Evolutionary conservation across 2,113 vertebrate genomes (phyloP).

Genomic region (Psittacus erithacus): DNA sequence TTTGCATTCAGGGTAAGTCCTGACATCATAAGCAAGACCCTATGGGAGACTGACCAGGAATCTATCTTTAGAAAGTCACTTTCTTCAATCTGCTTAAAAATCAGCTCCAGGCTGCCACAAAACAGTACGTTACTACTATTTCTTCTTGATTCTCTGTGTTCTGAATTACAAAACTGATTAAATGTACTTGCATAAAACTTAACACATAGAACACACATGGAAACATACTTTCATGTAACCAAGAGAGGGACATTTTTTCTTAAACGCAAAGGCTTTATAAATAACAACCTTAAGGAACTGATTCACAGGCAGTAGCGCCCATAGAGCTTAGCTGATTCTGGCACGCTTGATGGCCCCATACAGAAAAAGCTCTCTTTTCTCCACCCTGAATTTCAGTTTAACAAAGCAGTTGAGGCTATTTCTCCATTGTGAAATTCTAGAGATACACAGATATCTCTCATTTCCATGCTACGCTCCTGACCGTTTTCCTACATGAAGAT

Average conservation of each 20-base stretch:
- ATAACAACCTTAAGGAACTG: not conserved
- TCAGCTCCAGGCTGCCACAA: not conserved
- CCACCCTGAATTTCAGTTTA: not conserved
- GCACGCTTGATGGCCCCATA: not conserved
- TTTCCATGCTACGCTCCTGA: not conserved
- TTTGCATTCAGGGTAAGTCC: not conserved
- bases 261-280: not conserved
- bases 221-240: not conserved
- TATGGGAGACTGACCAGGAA: not conserved
- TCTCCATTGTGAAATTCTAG: not conserved
- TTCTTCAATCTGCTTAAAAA: not conserved
- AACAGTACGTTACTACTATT: not conserved
- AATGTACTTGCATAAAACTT: not conserved
- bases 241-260: not conserved
- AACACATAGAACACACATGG: not conserved
- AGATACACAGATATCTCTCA: not conserved
- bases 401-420: not conserved
- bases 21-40: not conserved
- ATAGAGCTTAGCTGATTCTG: not conserved
- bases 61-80: not conserved
- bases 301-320: not conserved
- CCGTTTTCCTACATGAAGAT: not conserved
- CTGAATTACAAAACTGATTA: not conserved
- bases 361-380: not conserved
- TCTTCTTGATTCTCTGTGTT: not conserved